Conservation (phyloP, 2,113 vertebrate species). For the Cyanocitta stelleri region DNA sequence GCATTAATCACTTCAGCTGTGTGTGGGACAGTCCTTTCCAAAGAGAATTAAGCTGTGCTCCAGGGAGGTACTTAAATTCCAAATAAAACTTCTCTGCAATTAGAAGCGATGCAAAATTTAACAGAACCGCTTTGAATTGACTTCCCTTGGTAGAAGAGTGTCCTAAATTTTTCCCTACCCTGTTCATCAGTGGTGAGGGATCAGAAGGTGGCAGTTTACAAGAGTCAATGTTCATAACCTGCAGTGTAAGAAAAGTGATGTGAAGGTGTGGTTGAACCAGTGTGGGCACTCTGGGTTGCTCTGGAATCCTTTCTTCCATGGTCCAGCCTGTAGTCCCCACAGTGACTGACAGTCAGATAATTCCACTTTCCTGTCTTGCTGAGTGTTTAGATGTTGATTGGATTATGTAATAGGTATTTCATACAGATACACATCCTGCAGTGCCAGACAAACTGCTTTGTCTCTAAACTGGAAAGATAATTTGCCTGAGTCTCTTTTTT, state of each 20-base stretch:
- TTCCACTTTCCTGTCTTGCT: neutral
- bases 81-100: neutral
- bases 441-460: neutral
- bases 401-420: neutral
- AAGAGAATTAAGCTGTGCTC: neutral
- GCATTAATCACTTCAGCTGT: neutral
- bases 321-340: neutral
- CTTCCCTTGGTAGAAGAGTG: neutral
- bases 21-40: neutral
- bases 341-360: neutral
- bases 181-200: neutral
- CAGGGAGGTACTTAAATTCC: neutral
- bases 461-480: neutral
- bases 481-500: neutral
- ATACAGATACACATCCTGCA: neutral
- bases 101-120: neutral
- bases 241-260: rapidly evolving
- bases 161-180: neutral
- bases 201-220: neutral
- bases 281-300: neutral
- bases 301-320: neutral
- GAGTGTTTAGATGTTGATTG: neutral
- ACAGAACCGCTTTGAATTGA: neutral
- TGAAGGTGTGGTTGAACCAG: neutral
- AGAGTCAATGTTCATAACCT: neutral